Evolutionary conservation across 2,888 invertebrate genomes (phyloP), one percentile per base, ranked within the genome.

Genomic region (Apamea anceps): DNA sequence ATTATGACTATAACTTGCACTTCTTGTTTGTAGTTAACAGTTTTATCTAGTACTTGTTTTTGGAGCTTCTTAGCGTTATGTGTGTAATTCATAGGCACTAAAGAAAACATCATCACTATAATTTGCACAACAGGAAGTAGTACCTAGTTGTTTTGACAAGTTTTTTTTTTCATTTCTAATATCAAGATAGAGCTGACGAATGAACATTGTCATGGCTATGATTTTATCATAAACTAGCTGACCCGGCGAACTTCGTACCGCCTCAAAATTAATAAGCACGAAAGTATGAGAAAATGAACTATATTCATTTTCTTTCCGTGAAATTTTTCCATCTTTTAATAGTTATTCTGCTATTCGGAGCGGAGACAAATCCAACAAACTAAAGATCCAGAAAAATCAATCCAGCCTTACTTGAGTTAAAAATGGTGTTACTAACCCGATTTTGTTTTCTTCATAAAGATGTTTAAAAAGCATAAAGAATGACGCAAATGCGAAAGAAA

Each of bases 1-100:
- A 62, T 54, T 70, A 67, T 54, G 28, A 28, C 57, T 63, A 15
- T 67, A 21, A 71, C 45, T 74, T 84, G 70, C n/a, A 67, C 28
- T 79, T 70, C 37, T 80, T 71, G 51, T 80, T 80, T 45, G 6
- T 68, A 45, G 48, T 62, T 37, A 32, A 28, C 54, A 62, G 0
- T 72, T 63, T 48, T n/a, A 1, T 6, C 7, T n/a, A 21, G n/a
- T 2, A 45, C 13, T 51, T 21, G 21, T 48, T 57, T 28, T 57
- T 25, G 21, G 4, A 57, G 21, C 2, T 60, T 63, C 3, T 32
- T 1, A 28, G 37, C 13, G 1, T 10, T 57, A 10, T 25, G 10
- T 54, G 54, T 54, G 54, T 54, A 21, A 21, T 54, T 21, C 21
- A 54, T 21, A 54, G 54, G 10, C 21, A 54, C 25, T 57, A 57